Conservation (phyloP, 2,888 invertebrate genomes). For the Cyrtodaria siliqua region DNA sequence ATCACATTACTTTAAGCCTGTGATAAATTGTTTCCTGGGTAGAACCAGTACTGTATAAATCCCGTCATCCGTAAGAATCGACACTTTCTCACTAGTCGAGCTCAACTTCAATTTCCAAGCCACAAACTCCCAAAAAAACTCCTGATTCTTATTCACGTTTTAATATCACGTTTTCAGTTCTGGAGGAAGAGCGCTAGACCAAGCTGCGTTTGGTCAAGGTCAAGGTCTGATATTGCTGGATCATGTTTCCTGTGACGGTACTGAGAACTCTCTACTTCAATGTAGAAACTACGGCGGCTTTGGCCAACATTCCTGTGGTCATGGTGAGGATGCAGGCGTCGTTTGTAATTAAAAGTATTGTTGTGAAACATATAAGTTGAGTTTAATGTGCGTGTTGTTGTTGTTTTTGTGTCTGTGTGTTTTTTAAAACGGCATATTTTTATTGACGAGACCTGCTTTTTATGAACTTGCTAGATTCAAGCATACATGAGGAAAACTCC, state of each 20-base stretch:
- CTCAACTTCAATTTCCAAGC: not conserved
- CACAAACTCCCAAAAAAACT: not conserved
- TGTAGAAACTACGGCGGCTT: conserved; percentile 9
- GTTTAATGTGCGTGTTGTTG: too few species aligned
- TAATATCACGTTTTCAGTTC: conserved; percentile 10
- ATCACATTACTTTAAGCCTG: too few species aligned
- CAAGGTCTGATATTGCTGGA: conserved; percentile 1
- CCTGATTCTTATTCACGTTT: not conserved
- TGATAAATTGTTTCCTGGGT: too few species aligned
- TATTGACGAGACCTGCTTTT: too few species aligned
- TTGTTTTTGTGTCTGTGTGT: too few species aligned
- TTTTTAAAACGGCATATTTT: too few species aligned
- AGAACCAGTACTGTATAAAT: too few species aligned
- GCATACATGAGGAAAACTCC: too few species aligned
- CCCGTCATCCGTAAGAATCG: too few species aligned
- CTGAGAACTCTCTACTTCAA: conserved; percentile 11
- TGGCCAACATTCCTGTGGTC: conserved; percentile 7
- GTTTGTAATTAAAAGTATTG: conserved; percentile 5
- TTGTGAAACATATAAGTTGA: too few species aligned
- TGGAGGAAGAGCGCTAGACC: conserved; percentile 3
- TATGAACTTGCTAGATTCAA: too few species aligned
- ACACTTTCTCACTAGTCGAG: not conserved
- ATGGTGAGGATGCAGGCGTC: conserved; percentile 12
- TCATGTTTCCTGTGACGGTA: conserved; percentile 12
- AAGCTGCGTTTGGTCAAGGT: conserved; percentile 12